Conservation (phyloP, 1,140 invertebrate genomes). For the Caenorhabditis elegans region WBcel235 BX284602.5:7603501-7604000, state of each 20-base stretch:
- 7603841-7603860: conserved; percentile 16
- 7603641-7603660: background rate
- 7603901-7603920: background rate
- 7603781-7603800: background rate
- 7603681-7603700: background rate
- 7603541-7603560: background rate
- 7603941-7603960: background rate
- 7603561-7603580: background rate
- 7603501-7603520: background rate
- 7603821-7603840: background rate
- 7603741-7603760: background rate
- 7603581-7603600: background rate
- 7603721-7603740: background rate
- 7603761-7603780: background rate
- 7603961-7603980: background rate
- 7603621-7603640: background rate
- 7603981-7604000: background rate
- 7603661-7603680: background rate
- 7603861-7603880: background rate
- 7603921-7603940: background rate
- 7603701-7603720: conserved; percentile 16
- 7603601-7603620: conserved; percentile 33
- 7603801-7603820: background rate
- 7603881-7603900: background rate
- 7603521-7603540: background rate